These are phyloP conservation scores for Melanocharis versteri DNA, from an alignment of 2,113 vertebrate species.

Conservation along the genomic window DNA sequence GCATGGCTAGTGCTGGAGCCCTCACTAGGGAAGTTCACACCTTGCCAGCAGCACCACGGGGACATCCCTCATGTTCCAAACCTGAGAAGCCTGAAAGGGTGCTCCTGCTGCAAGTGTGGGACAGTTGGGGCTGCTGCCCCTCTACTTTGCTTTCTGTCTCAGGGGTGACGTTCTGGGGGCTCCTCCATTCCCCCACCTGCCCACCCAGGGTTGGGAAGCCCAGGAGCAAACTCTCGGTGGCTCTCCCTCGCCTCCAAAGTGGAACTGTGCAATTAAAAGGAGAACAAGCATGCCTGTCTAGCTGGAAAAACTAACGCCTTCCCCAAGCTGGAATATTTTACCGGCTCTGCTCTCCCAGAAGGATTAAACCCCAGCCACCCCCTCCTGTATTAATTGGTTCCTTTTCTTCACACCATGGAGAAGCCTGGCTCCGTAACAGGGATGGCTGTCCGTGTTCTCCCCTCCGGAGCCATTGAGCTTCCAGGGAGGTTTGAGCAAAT, in stretches of 20 bases:
- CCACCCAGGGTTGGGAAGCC: background rate
- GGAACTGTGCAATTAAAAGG: background rate
- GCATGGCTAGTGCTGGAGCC: background rate
- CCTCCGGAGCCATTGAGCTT: background rate
- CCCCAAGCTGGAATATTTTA: background rate
- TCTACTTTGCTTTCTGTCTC: fast-evolving
- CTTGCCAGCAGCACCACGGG: background rate
- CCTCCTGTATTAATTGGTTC: background rate
- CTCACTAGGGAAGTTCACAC: background rate
- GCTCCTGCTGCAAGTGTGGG: background rate
- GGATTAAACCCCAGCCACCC: background rate
- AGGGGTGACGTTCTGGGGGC: fast-evolving
- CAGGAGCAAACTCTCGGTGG: fast-evolving
- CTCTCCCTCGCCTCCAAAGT: background rate
- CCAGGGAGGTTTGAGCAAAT: background rate
- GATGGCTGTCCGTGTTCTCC: background rate
- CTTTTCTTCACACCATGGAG: background rate
- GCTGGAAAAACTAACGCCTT: background rate
- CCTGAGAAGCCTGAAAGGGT: background rate
- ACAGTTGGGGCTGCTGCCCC: fast-evolving
- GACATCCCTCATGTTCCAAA: background rate
- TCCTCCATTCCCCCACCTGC: background rate
- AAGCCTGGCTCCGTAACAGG: background rate
- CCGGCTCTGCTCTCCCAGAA: background rate
- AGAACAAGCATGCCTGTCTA: background rate